Evolutionary conservation across 1,140 invertebrate species (phyloP).

Genomic region (Drosophila biarmipes): DNA sequence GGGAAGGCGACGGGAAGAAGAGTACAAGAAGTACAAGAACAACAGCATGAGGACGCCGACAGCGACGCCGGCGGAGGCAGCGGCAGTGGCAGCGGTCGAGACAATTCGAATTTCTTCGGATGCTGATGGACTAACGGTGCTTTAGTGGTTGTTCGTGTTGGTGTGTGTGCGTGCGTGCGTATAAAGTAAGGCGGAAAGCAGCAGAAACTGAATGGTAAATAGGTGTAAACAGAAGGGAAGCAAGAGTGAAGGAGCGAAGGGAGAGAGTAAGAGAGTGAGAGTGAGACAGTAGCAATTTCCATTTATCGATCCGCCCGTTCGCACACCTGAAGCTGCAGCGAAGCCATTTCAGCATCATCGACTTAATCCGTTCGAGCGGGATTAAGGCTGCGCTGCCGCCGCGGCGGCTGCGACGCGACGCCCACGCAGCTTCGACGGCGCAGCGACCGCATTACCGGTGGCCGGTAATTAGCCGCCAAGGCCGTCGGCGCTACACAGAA

Average conservation of each 20-base stretch:
- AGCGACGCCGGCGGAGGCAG: neutral
- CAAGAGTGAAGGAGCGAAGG: neutral
- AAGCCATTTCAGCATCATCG: conserved; percentile 24
- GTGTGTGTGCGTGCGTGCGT: conserved; percentile 5
- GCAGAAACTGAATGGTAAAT: conserved; percentile 34
- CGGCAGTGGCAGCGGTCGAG: conserved; percentile 9
- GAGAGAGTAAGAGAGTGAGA: neutral
- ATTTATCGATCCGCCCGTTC: conserved; percentile 28
- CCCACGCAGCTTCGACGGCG: conserved; percentile 28
- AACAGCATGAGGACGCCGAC: conserved; percentile 8
- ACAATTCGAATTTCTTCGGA: conserved; percentile 44
- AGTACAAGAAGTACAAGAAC: conserved; percentile 21
- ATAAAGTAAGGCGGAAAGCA: conserved; percentile 16
- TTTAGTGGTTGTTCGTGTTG: conserved; percentile 26
- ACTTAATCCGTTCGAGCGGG: conserved; percentile 45
- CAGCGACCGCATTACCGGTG: conserved; percentile 38
- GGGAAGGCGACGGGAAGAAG: neutral
- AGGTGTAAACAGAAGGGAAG: conserved; percentile 13
- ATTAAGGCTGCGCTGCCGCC: conserved; percentile 35
- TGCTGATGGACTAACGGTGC: conserved; percentile 43
- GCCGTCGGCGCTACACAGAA: conserved; percentile 25
- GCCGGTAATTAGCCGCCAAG: conserved; percentile 53
- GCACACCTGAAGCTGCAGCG: conserved; percentile 18
- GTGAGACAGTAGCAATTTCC: conserved; percentile 14
- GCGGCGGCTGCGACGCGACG: conserved; percentile 17